A percentile compares a stretch with the other conserved stretches of the same genome.
Evolutionary conservation across 2,113 vertebrate genomes (phyloP).

Genomic region (Oriolus oriolus): DNA sequence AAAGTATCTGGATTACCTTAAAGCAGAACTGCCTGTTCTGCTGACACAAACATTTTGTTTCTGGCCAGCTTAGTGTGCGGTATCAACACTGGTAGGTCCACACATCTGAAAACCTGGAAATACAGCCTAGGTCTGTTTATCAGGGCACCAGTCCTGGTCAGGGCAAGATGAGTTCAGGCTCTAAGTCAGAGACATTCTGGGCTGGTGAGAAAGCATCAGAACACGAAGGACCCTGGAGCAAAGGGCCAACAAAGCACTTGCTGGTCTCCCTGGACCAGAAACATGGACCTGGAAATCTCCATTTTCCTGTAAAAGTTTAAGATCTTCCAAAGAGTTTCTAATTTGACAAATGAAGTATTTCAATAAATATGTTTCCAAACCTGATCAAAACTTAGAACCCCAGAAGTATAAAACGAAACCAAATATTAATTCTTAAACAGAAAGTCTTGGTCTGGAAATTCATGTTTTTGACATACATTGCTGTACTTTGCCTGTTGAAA

Average conservation of each 20-base stretch:
- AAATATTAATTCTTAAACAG: neutral
- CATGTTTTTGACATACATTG: neutral
- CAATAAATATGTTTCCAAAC: neutral
- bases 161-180: neutral
- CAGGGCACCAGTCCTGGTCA: neutral
- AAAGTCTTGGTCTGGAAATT: neutral
- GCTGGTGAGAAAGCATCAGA: neutral
- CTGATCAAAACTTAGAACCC: neutral
- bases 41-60: neutral
- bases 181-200: neutral
- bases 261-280: neutral
- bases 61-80: neutral
- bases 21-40: neutral
- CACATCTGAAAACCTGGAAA: neutral
- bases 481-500: neutral
- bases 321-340: neutral
- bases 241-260: accelerated
- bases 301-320: neutral
- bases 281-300: neutral
- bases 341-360: neutral
- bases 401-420: neutral
- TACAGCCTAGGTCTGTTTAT: neutral
- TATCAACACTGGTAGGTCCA: too few species aligned
- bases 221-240: neutral
- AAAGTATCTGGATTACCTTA: neutral